Evolutionary conservation across 2,113 vertebrate genomes (phyloP).

Genomic region (Archocentrus centrarchus): DNA sequence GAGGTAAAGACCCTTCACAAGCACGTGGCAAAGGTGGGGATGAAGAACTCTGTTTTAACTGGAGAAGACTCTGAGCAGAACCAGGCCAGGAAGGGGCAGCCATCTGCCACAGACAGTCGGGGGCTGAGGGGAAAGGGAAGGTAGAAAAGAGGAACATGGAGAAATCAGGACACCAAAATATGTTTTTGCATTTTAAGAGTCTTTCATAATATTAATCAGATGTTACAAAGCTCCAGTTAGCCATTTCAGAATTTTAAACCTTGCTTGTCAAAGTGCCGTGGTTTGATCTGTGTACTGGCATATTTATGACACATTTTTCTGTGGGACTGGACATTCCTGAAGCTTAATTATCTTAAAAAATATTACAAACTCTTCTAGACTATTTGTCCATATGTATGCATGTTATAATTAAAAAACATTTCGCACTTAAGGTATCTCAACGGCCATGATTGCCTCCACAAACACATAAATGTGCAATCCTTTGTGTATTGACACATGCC

Average conservation of each 20-base stretch:
- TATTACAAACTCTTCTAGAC: constrained; percentile 42
- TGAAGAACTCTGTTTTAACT: neutral
- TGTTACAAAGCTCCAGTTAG: neutral
- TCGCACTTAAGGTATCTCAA: constrained; percentile 59
- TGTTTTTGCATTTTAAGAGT: neutral
- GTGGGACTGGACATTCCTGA: neutral
- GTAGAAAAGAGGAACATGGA: neutral
- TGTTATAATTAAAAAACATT: constrained; percentile 74
- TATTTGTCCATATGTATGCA: constrained; percentile 66
- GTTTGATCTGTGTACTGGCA: neutral
- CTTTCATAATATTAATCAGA: neutral
- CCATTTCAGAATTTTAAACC: neutral
- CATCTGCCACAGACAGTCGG: no score
- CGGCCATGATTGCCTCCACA: constrained; percentile 51
- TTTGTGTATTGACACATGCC: constrained; percentile 47
- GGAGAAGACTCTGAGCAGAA: no score
- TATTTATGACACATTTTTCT: neutral
- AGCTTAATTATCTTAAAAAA: neutral
- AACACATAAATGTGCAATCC: constrained; percentile 26
- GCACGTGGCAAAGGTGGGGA: neutral
- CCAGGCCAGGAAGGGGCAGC: no score
- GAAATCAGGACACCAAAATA: neutral
- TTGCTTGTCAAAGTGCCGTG: neutral
- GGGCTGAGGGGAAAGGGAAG: neutral
- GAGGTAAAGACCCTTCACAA: neutral